Percentiles rank a stretch among this genome's conserved stretches.
Evolutionary conservation across 1,140 invertebrate species (phyloP).

Genomic region (Drosophila grimshawi): DNA sequence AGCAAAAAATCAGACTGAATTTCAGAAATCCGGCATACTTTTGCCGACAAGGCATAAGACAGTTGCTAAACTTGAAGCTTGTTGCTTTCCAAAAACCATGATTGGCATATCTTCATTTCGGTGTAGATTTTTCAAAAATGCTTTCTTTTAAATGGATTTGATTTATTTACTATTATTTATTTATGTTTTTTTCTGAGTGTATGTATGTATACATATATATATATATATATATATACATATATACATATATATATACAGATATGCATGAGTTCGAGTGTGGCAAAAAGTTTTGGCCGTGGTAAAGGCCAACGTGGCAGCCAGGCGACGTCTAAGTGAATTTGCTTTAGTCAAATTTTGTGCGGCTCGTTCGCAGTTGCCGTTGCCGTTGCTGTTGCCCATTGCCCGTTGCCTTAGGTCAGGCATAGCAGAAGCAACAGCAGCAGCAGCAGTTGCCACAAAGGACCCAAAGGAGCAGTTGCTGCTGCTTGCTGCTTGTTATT

Average conservation of each 20-base stretch:
- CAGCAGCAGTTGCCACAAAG: slow-evolving; percentile 21
- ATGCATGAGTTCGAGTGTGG: slow-evolving; percentile 26
- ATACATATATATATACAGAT: background rate
- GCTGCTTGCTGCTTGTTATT: too few species aligned
- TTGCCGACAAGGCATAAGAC: too few species aligned
- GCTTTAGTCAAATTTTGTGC: slow-evolving; percentile 72
- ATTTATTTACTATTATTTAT: background rate
- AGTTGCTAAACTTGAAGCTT: too few species aligned
- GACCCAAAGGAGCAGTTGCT: slow-evolving; percentile 22
- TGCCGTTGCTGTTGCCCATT: background rate
- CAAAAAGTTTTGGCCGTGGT: slow-evolving; percentile 62
- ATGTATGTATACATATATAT: background rate
- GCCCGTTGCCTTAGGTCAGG: slow-evolving; percentile 75
- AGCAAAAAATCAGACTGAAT: too few species aligned
- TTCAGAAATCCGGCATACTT: too few species aligned
- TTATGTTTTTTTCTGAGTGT: background rate
- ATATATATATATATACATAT: too few species aligned
- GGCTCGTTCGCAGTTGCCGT: slow-evolving; percentile 48
- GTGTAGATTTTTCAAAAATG: too few species aligned
- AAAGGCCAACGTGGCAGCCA: slow-evolving; percentile 51
- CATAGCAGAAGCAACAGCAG: slow-evolving; percentile 20
- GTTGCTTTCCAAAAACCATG: too few species aligned
- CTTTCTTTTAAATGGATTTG: too few species aligned
- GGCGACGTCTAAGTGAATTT: slow-evolving; percentile 73
- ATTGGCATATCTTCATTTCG: too few species aligned